phyloP scores from a whole-genome alignment of 2,113 vertebrate species.

The Oostethus manadensis region DNA sequence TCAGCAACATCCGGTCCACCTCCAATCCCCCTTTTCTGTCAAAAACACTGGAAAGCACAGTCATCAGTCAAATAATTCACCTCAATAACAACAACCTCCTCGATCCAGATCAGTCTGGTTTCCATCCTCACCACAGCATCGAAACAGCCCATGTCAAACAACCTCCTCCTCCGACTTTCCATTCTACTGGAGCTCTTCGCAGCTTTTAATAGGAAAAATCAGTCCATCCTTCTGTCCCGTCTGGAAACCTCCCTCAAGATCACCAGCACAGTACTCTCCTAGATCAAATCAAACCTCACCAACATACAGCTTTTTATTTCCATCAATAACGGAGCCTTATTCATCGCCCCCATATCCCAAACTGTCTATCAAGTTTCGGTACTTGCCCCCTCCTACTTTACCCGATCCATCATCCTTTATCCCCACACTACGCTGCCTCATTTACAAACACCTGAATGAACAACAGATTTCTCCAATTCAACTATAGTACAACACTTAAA shows the following conservation, averaged over 20 bases:
- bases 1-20: too few relatives aligned
- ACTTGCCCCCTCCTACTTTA: neutral
- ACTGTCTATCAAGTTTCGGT: neutral
- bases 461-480: too few relatives aligned
- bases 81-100: neutral
- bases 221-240: neutral
- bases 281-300: neutral
- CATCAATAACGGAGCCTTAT: neutral
- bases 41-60: too few relatives aligned
- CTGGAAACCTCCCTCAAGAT: neutral
- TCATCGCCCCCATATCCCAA: too few relatives aligned
- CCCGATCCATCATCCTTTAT: too few relatives aligned
- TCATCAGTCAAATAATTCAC: too few relatives aligned
- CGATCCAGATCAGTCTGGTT: neutral
- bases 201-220: neutral
- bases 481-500: too few relatives aligned
- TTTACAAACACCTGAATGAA: too few relatives aligned
- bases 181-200: neutral
- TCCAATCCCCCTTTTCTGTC: too few relatives aligned
- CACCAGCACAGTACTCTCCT: neutral
- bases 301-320: neutral
- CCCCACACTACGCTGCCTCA: too few relatives aligned
- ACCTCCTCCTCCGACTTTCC: neutral
- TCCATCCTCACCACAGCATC: neutral
- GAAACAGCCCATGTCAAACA: neutral